A percentile compares a stretch with the other conserved stretches of the same genome.
Evolutionary conservation across 2,888 invertebrate species (phyloP).

Genomic region (Poecilobothrus nobilitatus): DNA sequence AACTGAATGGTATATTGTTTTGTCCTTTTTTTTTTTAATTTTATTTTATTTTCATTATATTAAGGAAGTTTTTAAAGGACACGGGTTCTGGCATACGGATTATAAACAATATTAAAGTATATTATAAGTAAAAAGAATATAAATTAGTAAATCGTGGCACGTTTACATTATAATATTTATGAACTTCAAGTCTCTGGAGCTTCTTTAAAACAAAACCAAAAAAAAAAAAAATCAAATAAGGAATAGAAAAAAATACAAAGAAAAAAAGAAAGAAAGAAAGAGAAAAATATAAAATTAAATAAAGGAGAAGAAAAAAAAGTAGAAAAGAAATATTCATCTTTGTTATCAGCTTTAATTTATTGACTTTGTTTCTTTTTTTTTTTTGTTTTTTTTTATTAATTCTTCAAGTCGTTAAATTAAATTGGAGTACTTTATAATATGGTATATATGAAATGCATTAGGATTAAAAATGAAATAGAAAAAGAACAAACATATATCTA

Average conservation of each 20-base stretch:
- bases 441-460: neutral
- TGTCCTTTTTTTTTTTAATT: too few species aligned
- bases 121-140: neutral
- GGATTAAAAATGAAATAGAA: too few species aligned
- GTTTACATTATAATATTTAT: neutral
- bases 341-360: constrained; percentile 1
- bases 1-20: too few species aligned
- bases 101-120: neutral
- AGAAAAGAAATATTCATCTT: neutral
- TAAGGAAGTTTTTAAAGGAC: too few species aligned
- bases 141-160: constrained; percentile 1
- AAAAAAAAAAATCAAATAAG: too few species aligned
- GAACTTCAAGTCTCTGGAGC: neutral
- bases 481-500: too few species aligned
- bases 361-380: neutral
- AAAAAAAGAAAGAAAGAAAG: neutral
- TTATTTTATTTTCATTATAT: too few species aligned
- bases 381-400: too few species aligned
- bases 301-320: too few species aligned
- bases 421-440: neutral
- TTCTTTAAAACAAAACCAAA: neutral
- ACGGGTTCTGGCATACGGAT: neutral
- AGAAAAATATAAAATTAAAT: too few species aligned
- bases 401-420: neutral
- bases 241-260: too few species aligned